A percentile compares a stretch with the other conserved stretches of the same genome.
Conservation (phyloP, 2,797 vertebrate species). For the Pelochelys cantorii region DNA sequence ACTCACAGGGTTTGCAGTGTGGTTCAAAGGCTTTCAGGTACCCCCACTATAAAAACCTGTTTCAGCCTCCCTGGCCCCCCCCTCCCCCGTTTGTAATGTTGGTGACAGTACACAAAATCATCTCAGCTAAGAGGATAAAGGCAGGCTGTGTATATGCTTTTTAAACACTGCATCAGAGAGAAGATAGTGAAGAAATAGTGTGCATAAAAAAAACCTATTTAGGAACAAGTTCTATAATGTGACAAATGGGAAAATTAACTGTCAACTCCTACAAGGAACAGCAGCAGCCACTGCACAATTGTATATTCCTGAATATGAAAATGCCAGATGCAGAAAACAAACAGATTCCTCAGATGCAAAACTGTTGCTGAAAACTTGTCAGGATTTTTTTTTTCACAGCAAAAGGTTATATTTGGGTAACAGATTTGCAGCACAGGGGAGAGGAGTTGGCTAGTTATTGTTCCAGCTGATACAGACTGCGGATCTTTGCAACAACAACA, state of each 20-base stretch:
- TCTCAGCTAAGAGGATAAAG: neutral
- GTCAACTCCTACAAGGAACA: slow-evolving; percentile 12
- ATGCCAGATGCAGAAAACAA: slow-evolving; percentile 21
- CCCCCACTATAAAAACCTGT: no score
- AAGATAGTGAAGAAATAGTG: slow-evolving; percentile 12
- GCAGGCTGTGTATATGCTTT: neutral
- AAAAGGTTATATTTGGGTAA: slow-evolving; percentile 28
- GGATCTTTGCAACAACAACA: neutral
- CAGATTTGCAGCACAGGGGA: slow-evolving; percentile 27
- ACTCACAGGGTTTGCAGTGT: no score
- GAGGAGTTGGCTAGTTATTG: slow-evolving; percentile 17
- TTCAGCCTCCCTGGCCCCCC: no score
- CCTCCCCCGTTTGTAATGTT: neutral
- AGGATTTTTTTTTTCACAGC: slow-evolving; percentile 6
- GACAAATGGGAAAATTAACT: slow-evolving; percentile 11
- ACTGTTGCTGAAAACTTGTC: slow-evolving; percentile 8
- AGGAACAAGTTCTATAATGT: neutral
- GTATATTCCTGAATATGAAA: neutral
- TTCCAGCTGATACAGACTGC: slow-evolving; percentile 1
- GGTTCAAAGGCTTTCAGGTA: no score
- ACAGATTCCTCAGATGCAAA: slow-evolving; percentile 40
- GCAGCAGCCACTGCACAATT: neutral
- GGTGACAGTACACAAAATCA: neutral
- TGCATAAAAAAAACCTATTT: neutral
- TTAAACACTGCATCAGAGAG: neutral